Base-by-base conservation (phyloP, 1,140 invertebrate genomes). In the Drosophila truncata region DNA sequence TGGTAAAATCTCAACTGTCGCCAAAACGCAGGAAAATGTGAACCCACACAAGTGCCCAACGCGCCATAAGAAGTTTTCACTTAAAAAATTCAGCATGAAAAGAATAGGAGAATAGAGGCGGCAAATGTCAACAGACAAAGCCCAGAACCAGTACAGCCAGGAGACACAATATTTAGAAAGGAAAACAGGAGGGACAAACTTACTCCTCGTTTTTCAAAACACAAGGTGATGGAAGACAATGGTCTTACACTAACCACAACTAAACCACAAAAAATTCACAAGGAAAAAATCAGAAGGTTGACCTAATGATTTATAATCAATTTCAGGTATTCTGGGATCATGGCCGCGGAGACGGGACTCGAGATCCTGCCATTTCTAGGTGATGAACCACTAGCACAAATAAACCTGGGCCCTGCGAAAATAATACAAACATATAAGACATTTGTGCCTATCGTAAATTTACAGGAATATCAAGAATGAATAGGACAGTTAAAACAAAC, bases 151-250 rank as follows among this genome's bases (percentile, higher is more conserved):
- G 10, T 61, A 33, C 4, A 31, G 4, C 7, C 42, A 9, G 14
- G 27, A 8, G 10, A 61, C 5, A 49, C 9, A 11, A 49, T 35
- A 23, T 49, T 47, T 25, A 35, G 41, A 3, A 60, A 60, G 16
- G 41, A 60, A 8, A 60, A 60, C n/a, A n/a, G 57, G 41, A 27
- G 57, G 3, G 42, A 60, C 9, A 47, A 47, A 16, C 4, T 25
- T 8, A 47, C 23, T 8, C 44, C 44, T 44, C 14, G 23, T 3
- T 25, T 47, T 20, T 46, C 20, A 11, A 60, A 42, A 25, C 23
- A 57, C n/a, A 39, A 39, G 23, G 35, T 57, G 11, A 4, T 25
- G 23, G 16, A 14, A 3, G 54, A 57, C 23, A 41, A 57, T 1
- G 23, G 16, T 8, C 16, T 57, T 3, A 57, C 23, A 8, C 5